phyloP scores from a whole-genome alignment of 2,797 vertebrate species.

The Apogon talboti region DNA sequence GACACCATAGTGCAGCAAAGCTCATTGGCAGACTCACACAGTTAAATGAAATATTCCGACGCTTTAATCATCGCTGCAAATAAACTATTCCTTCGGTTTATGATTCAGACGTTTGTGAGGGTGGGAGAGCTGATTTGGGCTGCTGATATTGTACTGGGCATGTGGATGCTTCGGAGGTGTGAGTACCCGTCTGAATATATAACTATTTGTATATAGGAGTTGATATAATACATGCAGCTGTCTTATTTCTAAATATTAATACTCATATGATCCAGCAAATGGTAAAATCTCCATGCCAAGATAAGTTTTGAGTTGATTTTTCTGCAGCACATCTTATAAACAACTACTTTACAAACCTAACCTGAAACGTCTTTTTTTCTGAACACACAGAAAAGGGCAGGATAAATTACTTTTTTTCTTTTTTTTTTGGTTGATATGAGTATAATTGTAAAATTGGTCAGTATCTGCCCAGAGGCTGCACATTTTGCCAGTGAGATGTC shows the following conservation, averaged over 20 bases:
- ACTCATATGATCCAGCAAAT: not conserved
- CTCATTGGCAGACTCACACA: slow-evolving; percentile 18
- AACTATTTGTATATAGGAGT: not conserved
- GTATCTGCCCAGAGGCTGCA: not conserved
- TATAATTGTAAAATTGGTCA: slow-evolving; percentile 1
- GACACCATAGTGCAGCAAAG: slow-evolving; percentile 9
- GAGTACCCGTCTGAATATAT: no score
- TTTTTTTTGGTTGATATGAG: not conserved
- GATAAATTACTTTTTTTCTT: not conserved
- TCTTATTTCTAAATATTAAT: not conserved
- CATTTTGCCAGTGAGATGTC: slow-evolving; percentile 31
- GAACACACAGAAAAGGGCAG: not conserved
- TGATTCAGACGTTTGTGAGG: slow-evolving; percentile 6
- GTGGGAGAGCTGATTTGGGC: not conserved
- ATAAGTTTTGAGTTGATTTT: not conserved
- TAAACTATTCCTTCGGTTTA: slow-evolving; percentile 3
- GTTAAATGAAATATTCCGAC: slow-evolving; percentile 10
- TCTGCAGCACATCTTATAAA: no score
- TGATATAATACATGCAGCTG: not conserved
- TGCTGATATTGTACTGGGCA: not conserved
- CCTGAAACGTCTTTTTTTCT: no score
- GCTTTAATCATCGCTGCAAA: slow-evolving; percentile 11
- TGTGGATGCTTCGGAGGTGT: not conserved
- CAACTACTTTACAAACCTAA: no score
- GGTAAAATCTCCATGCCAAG: not conserved